Evolutionary conservation across 2,113 vertebrate genomes (phyloP), one percentile per base, ranked within the genome.

Genomic region (Caloenas nicobarica): DNA sequence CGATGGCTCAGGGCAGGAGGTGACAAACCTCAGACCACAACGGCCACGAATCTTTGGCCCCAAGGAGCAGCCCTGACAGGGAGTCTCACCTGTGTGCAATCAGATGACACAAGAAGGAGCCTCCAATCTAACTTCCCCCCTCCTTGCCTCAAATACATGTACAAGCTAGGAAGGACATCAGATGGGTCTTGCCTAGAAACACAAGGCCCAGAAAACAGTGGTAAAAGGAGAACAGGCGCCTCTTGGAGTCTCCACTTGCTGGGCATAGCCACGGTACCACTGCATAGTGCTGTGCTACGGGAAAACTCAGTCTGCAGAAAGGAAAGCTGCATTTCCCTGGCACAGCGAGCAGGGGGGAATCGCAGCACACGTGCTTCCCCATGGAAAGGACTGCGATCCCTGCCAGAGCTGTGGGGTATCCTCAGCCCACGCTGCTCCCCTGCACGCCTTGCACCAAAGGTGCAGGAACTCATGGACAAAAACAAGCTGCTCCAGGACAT

Each of bases 291-390:
- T 36, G 68, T 1, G 6, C 48, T 24, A 2, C 1, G 36, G 73
- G 61, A 70, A 79, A 85, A 29, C 48, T 93, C 50, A 51, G 62
- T 16, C 38, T 48, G 34, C 40, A 79, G 66, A 62, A 62, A 70
- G 42, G 24, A 3, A 81, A 69, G 57, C 11, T 69, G 29, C 9
- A 11, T 72, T 66, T 61, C 17, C 38, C 54, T 31, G 57, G 70
- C 61, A 44, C 31, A 74, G 57, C 0, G 2, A 81, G 44, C 14
- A 62, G 46, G 33, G 31, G 70, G 11, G 58, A 65, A 66, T 15
- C 3, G 2, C 33, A 54, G 58, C 31, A 44, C 28, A 17, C 0
- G 2, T 1, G 0, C 46, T 70, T 66, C 65, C 69, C 70, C 5
- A 6, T 10, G 33, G 74, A 88, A 48, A 29, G 12, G 62, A 71